Base-by-base conservation (phyloP, 2,797 vertebrate species). In the Brachyrhaphis roseni region DNA sequence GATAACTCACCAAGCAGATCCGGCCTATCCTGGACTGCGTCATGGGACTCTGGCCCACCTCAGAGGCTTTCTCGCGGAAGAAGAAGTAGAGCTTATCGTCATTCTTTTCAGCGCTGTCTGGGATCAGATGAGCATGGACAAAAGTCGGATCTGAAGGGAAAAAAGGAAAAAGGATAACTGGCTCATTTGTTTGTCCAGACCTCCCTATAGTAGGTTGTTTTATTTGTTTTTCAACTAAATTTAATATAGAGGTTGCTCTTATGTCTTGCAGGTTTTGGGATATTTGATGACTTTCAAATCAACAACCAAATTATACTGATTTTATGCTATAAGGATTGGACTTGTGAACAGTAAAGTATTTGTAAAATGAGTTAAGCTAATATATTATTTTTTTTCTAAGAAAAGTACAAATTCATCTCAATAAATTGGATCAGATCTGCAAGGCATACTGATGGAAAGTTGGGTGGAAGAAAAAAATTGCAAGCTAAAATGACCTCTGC, bases 1-100 rank as follows among this genome's bases (percentile, higher is more conserved):
- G 82, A 88, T 85, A 85, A 95, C 96, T 72, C 93, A 99, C 98
- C 96, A 99, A 93, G 93, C 98, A 99, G 91, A 99, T 99, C 82
- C 98, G 96, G 12, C 98, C 98, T 0, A 99, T 99, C 85, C 98
- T 96, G 84, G 98, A 98, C 59, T 98, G 97, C 78, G 98, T 94
- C 34, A 98, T 97, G 0, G 98, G 98, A 93, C 96, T 99, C 93
- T 98, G 97, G 0, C 97, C 97, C 47, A 97, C 96, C 91, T 99
- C 98, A 0, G 97, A 96, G 0, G 97, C 96, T 90, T 98, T 98
- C 95, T 99, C 98, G 1, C 98, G 97, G 92, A 99, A 99, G 95
- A 99, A 99, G 92, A 99, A 99, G 92, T 99, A 99, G 28, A 99
- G 97, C 84, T 99, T 99, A 95, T 99, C 97, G 0, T 99, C 98